A percentile compares a stretch with the other conserved stretches of the same genome.
Evolutionary conservation across 2,888 invertebrate species (phyloP).

Genomic region (Serrognathus titanus): DNA sequence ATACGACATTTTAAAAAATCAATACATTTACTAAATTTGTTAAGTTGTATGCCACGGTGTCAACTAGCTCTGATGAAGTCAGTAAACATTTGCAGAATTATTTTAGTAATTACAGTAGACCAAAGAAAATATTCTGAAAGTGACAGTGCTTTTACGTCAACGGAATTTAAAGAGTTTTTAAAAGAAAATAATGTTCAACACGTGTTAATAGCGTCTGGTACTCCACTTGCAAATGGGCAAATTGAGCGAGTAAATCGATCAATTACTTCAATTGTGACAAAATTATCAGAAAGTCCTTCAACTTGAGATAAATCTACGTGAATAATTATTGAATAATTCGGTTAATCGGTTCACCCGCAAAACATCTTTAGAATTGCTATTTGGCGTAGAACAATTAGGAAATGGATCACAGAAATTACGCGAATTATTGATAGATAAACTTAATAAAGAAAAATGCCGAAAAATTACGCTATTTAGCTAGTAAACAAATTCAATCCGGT

Average conservation of each 20-base stretch:
- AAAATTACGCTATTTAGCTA: neutral
- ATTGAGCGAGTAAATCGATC: constrained; percentile 28
- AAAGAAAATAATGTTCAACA: neutral
- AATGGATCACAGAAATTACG: constrained; percentile 19
- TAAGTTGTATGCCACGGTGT: neutral
- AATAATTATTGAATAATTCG: neutral
- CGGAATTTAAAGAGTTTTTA: neutral
- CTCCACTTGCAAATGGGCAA: constrained; percentile 32
- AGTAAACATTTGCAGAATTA: neutral
- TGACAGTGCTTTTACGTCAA: constrained; percentile 2
- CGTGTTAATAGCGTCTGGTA: neutral
- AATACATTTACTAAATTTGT: neutral
- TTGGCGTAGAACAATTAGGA: constrained; percentile 31
- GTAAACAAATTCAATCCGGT: constrained; percentile 3
- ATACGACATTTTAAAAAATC: constrained; percentile 25
- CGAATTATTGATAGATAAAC: neutral
- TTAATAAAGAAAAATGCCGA: constrained; percentile 11
- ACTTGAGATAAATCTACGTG: no score
- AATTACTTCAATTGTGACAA: neutral
- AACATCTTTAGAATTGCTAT: constrained; percentile 30
- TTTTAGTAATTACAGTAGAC: constrained; percentile 1
- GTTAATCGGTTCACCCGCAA: constrained; percentile 27
- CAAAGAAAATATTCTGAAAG: neutral
- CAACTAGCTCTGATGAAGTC: neutral
- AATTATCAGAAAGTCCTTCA: no score